A percentile compares a stretch with the other conserved stretches of the same genome.
Conservation (phyloP, 2,113 vertebrate species). For the Myiagra hebetior region DNA sequence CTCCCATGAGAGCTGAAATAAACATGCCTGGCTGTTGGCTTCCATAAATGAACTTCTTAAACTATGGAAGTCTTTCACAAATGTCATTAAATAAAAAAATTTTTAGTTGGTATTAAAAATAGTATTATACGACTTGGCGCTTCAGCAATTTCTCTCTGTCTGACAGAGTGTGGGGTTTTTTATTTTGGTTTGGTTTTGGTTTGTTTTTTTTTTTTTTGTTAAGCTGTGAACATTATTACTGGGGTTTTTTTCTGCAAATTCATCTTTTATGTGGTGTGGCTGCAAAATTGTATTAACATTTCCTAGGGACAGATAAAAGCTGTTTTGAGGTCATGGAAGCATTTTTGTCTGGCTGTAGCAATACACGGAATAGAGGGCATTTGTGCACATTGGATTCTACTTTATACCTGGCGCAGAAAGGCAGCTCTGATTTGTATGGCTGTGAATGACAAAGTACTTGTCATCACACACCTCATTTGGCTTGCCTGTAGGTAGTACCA, state of each 20-base stretch:
- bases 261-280: neutral
- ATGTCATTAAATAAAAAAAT: neutral
- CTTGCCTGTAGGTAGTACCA: neutral
- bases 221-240: neutral
- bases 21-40: neutral
- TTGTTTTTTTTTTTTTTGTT: neutral
- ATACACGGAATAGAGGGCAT: neutral
- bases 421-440: neutral
- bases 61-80: neutral
- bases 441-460: neutral
- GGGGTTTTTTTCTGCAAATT: neutral
- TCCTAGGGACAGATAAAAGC: neutral
- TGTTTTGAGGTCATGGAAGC: neutral
- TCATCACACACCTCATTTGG: neutral
- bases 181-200: neutral
- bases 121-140: neutral
- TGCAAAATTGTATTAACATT: neutral
- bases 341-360: neutral
- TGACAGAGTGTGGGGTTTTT: neutral
- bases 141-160: neutral
- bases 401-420: neutral
- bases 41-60: neutral
- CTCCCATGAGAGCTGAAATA: neutral
- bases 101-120: neutral
- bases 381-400: neutral